Base-by-base conservation (phyloP, 2,797 vertebrate genomes). In the Chrosomus eos region DNA sequence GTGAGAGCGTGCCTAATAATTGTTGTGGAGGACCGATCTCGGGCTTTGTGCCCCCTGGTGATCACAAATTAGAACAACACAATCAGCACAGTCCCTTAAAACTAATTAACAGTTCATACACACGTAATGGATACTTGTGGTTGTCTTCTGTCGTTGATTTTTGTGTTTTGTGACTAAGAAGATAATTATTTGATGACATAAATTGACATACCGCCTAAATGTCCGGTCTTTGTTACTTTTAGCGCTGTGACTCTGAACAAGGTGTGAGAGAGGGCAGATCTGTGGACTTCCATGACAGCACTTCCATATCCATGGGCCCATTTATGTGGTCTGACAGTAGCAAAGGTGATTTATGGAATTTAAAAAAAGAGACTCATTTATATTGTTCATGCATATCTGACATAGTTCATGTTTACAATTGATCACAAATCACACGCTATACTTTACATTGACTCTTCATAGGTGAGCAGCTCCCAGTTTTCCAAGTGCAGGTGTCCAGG, bases 201-300 rank as follows among this genome's bases (percentile, higher is more conserved):
- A 21, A n/a, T 60, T 11, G 9, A n/a, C n/a, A n/a, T n/a, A n/a
- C n/a, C n/a, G n/a, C n/a, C n/a, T n/a, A n/a, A n/a, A n/a, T n/a
- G n/a, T n/a, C n/a, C n/a, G n/a, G 8, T 45, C 2, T 64, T 78
- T 58, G 51, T 67, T n/a, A n/a, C 10, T 53, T 53, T 38, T 36
- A 80, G 78, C 7, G 36, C 19, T 80, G 62, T 68, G 62, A 68
- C 62, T 51, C 78, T 53, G 43, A 68, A 21, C 40, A 66, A n/a
- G n/a, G n/a, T n/a, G n/a, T n/a, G n/a, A 66, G 64, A 53, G 31
- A 3, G 28, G 7, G 19, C 10, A 67, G 78, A 53, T 66, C 78
- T 68, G 62, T 45, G 19, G 31, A 80, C 4, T 16, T 31, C 19
- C 64, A 80, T 36, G 45, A 70, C 31, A 53, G 21, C 3, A 14